phyloP scores from a whole-genome alignment of 2,797 vertebrate species.

The Silurus lanzhouensis region DNA sequence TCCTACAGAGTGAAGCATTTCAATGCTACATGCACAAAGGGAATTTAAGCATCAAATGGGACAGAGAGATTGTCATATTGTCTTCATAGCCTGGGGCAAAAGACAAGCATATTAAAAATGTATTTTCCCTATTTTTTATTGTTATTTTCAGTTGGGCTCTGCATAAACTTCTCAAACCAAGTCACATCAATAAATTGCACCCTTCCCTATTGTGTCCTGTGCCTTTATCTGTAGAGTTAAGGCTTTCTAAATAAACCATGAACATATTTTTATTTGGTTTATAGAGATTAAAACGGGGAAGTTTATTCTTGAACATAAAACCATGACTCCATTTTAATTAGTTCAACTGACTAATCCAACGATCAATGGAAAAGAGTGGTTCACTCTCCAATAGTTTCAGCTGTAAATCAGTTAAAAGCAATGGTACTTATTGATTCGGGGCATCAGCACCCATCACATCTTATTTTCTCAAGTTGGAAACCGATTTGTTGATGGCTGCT shows the following conservation, averaged over 20 bases:
- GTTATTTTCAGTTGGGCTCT: constrained; percentile 58
- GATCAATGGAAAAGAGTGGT: constrained; percentile 18
- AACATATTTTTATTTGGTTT: background rate
- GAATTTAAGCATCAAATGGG: constrained; percentile 53
- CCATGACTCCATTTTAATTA: constrained; percentile 11
- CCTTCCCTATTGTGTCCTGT: background rate
- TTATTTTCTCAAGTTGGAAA: constrained; percentile 32
- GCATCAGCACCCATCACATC: constrained; percentile 13
- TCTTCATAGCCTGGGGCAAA: constrained; percentile 55
- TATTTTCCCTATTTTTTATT: constrained; percentile 49
- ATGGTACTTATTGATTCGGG: background rate
- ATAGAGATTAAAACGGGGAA: background rate
- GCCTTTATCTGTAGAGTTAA: constrained; percentile 8
- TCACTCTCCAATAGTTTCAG: background rate
- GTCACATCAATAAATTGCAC: background rate
- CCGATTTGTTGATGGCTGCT: constrained; percentile 32
- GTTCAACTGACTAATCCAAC: background rate
- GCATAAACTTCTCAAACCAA: constrained; percentile 23
- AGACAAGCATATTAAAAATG: constrained; percentile 56
- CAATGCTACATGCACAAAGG: constrained; percentile 36
- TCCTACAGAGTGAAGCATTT: constrained; percentile 32
- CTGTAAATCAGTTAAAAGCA: constrained; percentile 18
- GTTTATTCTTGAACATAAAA: background rate
- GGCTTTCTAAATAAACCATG: background rate
- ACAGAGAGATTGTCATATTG: constrained; percentile 17